Evolutionary conservation across 1,140 invertebrate genomes (phyloP), one percentile per base, ranked within the genome.

Genomic region (Aricia agestis): DNA sequence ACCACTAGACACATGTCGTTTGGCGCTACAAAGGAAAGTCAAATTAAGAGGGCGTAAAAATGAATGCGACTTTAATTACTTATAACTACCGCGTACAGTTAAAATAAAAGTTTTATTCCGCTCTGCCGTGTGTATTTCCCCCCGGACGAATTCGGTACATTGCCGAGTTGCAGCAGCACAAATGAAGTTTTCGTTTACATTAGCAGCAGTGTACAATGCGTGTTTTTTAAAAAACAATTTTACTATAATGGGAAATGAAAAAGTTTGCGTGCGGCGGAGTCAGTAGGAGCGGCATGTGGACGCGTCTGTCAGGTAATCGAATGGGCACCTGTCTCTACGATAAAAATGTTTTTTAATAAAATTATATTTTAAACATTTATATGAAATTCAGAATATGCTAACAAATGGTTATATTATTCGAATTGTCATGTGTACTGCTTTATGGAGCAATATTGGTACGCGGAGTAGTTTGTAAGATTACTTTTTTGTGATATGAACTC

Each of bases 271-370:
- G 85, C 71, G 72, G 73, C 66, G 19, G n/a, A 69, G 66, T 19
- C 31, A 67, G 18, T 19, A 42, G 36, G 32, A 58, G 70, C 82
- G 82, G 82, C 86, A 89, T 87, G 87, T 88, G 87, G 83, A 69
- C 84, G 78, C 82, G 83, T 82, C 82, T 87, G 86, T 90, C 87
- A 88, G 85, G 81, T 90, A 86, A 75, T 78, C 66, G 66, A 19
- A 42, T 36, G 17, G 32, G 66, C 66, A 67, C 66, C 66, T 67
- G 66, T 45, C 45, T 67, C 45, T 18, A 18, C 45, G 19, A 18
- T 19, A 36, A 36, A 36, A 36, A 36, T 36, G 36, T 2, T 2
- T 36, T 36, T 36, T 36, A 5, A 36, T 36, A 6, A 1, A 36
- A 36, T 36, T 36, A 2, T 32, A 32, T 36, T 9, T 36, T 36